Base-by-base conservation (phyloP, 1,140 invertebrate species). In the Gryllus bimaculatus region DNA sequence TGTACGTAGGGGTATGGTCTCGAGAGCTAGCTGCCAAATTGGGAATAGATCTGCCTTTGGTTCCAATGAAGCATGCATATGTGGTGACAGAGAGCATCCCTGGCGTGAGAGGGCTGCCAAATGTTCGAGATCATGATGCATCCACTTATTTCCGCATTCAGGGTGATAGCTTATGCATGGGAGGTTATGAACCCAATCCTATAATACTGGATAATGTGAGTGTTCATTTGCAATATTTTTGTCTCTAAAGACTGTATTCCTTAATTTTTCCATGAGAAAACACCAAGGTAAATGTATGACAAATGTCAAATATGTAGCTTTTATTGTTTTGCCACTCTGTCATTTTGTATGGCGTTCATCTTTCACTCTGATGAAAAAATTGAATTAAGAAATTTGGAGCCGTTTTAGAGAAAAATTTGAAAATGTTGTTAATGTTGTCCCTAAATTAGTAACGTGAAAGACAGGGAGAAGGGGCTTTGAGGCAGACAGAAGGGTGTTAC, bases 111-210 rank as follows among this genome's bases (percentile, higher is more conserved):
- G 90, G 90, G 13, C 86, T 91, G 81, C 95, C 95, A 7, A 96
- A 96, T 83, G 88, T 96, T 20, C 85, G 95, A 79, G 95, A 96
- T 85, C 93, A 95, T 82, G 95, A 97, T 85, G 89, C 90, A 8
- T 92, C 90, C 48, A 87, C 95, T n/a, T 96, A 96, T 83, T 91
- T 96, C 78, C 90, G 93, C 81, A 89, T 95, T 0, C 94, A 96
- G 82, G 95, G 94, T 8, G 93, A 95, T 81, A 89, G 92, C 0
- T 89, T 96, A 12, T 90, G 89, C 80, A 89, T 96, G 81, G 95
- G 95, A n/a, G 95, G 95, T 21, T 97, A 96, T 83, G 95, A 97
- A 85, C 84, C 86, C 0, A 95, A 96, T 86, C 95, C 95, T 0
- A 90, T 92, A 79, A 88, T 96, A 80, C 85, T 95, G 47, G 91